phyloP scores from a whole-genome alignment of 2,797 vertebrate genomes.

The Pachyuromys duprasi region DNA sequence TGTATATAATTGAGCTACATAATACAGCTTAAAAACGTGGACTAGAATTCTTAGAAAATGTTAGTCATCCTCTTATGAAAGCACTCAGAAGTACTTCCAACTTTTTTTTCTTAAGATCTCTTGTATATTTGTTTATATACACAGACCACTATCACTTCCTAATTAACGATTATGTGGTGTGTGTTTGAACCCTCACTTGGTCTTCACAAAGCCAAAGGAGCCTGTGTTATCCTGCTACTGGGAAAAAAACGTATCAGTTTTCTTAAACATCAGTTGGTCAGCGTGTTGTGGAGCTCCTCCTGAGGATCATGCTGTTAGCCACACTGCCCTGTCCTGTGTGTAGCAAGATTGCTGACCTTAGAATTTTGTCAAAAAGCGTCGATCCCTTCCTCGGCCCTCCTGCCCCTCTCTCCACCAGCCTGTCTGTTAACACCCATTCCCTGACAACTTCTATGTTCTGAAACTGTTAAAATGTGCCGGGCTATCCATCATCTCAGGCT shows the following conservation, averaged over 20 bases:
- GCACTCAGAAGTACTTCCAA: slow-evolving; percentile 27
- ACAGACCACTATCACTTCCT: background rate
- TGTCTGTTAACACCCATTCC: background rate
- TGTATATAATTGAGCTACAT: background rate
- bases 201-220: background rate
- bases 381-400: background rate
- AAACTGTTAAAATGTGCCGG: background rate
- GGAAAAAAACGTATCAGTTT: background rate
- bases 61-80: slow-evolving; percentile 48
- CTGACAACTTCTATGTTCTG: slow-evolving; percentile 41
- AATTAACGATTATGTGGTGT: background rate
- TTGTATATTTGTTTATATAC: slow-evolving; percentile 7
- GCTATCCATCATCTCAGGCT: background rate
- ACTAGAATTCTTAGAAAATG: background rate
- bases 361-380: background rate
- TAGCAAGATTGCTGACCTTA: background rate
- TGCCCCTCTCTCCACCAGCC: background rate
- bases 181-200: background rate
- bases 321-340: accelerated
- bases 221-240: background rate
- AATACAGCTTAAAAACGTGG: background rate
- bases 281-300: background rate
- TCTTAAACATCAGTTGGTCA: background rate
- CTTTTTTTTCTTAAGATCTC: background rate
- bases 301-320: background rate